phyloP scores from a whole-genome alignment of 1,140 invertebrate genomes.

The Drosophila ogumai region DNA sequence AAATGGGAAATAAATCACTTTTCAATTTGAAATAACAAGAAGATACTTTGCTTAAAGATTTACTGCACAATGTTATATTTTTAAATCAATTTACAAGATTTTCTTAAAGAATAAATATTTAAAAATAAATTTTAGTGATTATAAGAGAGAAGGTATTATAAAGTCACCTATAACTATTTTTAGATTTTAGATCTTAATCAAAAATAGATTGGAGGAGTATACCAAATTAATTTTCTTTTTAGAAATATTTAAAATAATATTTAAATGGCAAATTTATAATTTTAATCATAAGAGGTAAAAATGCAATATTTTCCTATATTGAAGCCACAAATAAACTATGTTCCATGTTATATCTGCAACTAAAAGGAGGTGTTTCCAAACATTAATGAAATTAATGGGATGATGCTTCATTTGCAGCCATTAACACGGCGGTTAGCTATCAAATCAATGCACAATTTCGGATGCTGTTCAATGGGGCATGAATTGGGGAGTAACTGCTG shows the following conservation, averaged over 20 bases:
- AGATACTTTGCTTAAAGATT: background rate
- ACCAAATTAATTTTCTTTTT: background rate
- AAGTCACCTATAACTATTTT: background rate
- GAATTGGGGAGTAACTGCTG: slow-evolving; percentile 58
- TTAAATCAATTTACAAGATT: background rate
- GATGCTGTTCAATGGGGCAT: slow-evolving; percentile 61
- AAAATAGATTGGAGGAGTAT: no score
- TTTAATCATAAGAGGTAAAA: no score
- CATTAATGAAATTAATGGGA: slow-evolving; percentile 40
- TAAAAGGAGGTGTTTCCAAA: slow-evolving; percentile 14
- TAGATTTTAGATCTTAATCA: no score
- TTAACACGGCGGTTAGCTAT: slow-evolving; percentile 60
- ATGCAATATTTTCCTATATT: background rate
- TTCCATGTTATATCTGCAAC: background rate
- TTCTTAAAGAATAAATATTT: background rate
- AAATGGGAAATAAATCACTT: background rate
- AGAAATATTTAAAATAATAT: background rate
- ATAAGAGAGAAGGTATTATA: background rate
- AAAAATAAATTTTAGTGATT: background rate
- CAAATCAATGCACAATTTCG: slow-evolving; percentile 33
- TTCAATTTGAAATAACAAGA: background rate
- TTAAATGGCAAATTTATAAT: background rate
- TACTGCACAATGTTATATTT: background rate
- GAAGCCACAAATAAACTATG: background rate
- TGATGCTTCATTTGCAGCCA: slow-evolving; percentile 35